Percentiles rank a stretch among this genome's conserved stretches.
Conservation (phyloP, 1,140 invertebrate species). For the Orius laevigatus region DNA sequence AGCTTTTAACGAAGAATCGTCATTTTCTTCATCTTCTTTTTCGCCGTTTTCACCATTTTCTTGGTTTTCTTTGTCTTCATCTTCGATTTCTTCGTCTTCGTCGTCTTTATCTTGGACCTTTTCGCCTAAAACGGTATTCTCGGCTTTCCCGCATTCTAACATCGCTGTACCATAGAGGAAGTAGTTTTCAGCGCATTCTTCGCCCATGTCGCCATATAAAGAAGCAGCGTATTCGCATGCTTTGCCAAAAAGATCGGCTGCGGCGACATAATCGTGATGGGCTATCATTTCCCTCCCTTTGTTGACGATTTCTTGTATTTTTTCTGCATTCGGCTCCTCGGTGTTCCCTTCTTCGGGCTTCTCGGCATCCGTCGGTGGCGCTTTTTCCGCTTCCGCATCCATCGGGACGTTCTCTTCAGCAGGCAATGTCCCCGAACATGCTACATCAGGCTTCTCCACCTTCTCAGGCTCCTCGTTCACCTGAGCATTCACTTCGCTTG, state of each 20-base stretch:
- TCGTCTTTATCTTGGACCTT: constrained; percentile 34
- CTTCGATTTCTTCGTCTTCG: constrained; percentile 27
- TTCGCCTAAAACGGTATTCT: constrained; percentile 57
- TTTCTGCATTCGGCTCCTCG: background rate
- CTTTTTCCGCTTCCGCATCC: background rate
- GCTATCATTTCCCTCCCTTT: constrained; percentile 47
- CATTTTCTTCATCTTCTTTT: constrained; percentile 22
- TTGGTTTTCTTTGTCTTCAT: constrained; percentile 19
- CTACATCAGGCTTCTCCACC: background rate
- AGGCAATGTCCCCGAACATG: background rate
- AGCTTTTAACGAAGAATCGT: constrained; percentile 60
- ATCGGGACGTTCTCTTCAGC: background rate
- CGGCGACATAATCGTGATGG: constrained; percentile 61
- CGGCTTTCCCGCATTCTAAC: constrained; percentile 60
- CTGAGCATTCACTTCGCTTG: background rate
- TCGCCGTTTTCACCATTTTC: constrained; percentile 18
- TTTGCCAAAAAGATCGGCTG: constrained; percentile 46
- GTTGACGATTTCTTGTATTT: constrained; percentile 34
- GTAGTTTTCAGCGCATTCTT: constrained; percentile 70
- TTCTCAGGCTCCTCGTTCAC: background rate
- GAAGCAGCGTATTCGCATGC: constrained; percentile 53
- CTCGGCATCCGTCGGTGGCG: background rate
- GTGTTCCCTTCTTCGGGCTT: constrained; percentile 3
- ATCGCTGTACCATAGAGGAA: constrained; percentile 63
- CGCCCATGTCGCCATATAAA: constrained; percentile 54